Conservation (phyloP, 35 echinoderm and acorn worm genomes). For the Strongylocentrotus purpuratus region DNA sequence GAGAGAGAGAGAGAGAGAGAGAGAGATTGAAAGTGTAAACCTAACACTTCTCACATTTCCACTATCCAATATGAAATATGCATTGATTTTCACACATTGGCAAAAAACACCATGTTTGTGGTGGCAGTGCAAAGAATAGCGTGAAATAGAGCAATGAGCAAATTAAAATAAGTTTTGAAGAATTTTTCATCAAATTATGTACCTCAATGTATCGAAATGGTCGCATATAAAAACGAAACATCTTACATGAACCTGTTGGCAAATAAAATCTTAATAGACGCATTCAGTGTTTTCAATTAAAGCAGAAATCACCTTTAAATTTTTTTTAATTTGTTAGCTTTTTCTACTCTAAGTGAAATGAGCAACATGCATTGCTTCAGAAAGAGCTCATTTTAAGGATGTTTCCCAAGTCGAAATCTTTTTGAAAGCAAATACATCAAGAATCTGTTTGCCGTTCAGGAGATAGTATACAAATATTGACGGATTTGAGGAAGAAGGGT, state of each 20-base stretch:
- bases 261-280: neutral
- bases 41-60: too few species aligned
- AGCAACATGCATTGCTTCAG: neutral
- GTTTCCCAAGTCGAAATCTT: too few species aligned
- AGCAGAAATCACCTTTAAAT: neutral
- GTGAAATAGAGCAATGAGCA: neutral
- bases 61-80: too few species aligned
- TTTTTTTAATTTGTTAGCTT: slow-evolving; percentile 8
- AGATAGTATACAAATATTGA: too few species aligned
- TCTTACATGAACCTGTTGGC: neutral
- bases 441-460: too few species aligned
- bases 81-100: neutral
- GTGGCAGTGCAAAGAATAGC: neutral
- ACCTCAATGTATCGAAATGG: neutral
- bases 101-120: neutral
- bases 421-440: too few species aligned
- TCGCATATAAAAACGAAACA: neutral
- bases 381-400: neutral
- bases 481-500: too few species aligned
- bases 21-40: too few species aligned
- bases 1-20: too few species aligned
- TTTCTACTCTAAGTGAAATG: neutral
- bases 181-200: neutral
- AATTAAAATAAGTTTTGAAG: neutral
- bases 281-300: neutral